Conservation (phyloP, 1,140 invertebrate genomes). For the Pantala flavescens region DNA sequence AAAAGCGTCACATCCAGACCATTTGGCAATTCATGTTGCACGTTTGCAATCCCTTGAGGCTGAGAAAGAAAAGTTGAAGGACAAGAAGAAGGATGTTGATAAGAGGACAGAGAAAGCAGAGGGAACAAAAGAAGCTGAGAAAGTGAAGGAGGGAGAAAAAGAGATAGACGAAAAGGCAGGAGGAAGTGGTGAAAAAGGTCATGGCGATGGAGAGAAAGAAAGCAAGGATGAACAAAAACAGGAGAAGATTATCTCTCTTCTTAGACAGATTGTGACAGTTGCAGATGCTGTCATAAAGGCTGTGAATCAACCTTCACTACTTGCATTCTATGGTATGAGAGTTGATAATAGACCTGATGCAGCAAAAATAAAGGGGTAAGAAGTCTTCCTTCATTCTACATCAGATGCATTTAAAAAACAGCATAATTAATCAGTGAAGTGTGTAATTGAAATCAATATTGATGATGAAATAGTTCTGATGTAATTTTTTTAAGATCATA, state of each 20-base stretch:
- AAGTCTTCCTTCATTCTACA: constrained; percentile 18
- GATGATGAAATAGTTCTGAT: too few relatives aligned
- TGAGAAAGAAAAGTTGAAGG: neutral
- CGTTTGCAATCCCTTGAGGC: constrained; percentile 66
- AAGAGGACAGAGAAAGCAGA: neutral
- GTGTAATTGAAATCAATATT: too few relatives aligned
- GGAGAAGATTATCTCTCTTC: neutral
- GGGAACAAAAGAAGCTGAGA: neutral
- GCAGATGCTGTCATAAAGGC: constrained; percentile 54
- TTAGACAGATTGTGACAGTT: constrained; percentile 26
- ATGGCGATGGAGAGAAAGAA: neutral
- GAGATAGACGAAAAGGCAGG: neutral
- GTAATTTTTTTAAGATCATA: too few relatives aligned
- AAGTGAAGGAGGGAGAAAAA: neutral
- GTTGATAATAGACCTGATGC: constrained; percentile 65
- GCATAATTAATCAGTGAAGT: too few relatives aligned
- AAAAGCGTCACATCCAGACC: constrained; percentile 52
- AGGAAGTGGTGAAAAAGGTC: neutral
- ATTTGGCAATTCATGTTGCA: constrained; percentile 62
- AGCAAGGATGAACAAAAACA: neutral
- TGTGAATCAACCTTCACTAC: constrained; percentile 59
- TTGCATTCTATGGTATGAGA: constrained; percentile 70
- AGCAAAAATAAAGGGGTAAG: constrained; percentile 63
- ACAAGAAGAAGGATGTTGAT: neutral
- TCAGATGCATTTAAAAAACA: neutral